These are phyloP conservation scores for Panorpa germanica DNA, from an alignment of 2,888 invertebrate genomes.

Conservation along the genomic window DNA sequence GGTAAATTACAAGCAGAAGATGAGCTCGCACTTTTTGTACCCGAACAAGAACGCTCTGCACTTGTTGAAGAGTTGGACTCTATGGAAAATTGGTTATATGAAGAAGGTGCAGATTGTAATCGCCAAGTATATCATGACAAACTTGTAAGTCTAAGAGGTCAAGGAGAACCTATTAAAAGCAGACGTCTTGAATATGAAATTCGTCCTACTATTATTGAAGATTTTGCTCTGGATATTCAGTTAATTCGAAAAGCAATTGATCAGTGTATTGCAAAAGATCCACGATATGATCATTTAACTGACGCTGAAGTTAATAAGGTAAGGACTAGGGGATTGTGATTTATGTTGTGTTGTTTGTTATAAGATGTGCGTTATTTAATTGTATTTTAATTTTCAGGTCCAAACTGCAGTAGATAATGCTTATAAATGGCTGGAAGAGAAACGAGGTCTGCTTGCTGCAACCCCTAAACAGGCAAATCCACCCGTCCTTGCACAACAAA, in stretches of 20 bases:
- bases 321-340: too few relatives aligned
- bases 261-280: constrained; percentile 46
- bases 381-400: too few relatives aligned
- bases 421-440: constrained; percentile 65
- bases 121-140: constrained; percentile 46
- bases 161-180: constrained; percentile 79
- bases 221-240: constrained; percentile 58
- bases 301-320: constrained; percentile 67
- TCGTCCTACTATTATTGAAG: constrained; percentile 62
- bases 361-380: too few relatives aligned
- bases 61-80: constrained; percentile 53
- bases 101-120: constrained; percentile 83
- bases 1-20: constrained; percentile 68
- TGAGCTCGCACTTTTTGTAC: constrained; percentile 53
- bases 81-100: constrained; percentile 94
- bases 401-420: constrained; percentile 48
- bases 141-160: constrained; percentile 38
- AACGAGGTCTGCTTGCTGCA: constrained; percentile 42
- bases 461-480: constrained; percentile 53
- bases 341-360: too few relatives aligned
- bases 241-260: constrained; percentile 65
- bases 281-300: constrained; percentile 61
- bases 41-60: constrained; percentile 42
- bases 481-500: constrained; percentile 57
- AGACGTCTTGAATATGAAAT: constrained; percentile 66